Base-by-base conservation (phyloP, 53 echinoderm and acorn worm genomes). In the Holothuria leucospilota region DNA sequence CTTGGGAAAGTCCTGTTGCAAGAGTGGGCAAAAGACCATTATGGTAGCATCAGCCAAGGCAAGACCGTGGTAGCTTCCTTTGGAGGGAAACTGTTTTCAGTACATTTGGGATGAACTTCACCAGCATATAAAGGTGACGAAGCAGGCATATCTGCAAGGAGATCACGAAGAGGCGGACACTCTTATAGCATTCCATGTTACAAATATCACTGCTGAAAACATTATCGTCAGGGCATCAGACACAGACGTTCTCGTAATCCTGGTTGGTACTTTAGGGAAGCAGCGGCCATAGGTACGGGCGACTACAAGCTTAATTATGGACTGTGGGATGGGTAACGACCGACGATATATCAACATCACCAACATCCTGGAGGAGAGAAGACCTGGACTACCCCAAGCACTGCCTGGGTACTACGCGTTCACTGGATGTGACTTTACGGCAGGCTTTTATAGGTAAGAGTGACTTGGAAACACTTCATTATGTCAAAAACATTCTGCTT, bases 131-230 rank as follows among this genome's bases (percentile, higher is more conserved):
- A 58, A 7, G 39, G 89, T 92, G 2, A 72, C 65, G n/a, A 71
- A 53, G 24, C 92, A 89, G 39, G 13, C n/a, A 14, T 41, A 89
- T 13, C 87, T 92, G 0, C 92, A 89, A 77, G 92, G 87, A 18
- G 87, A 89, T 51, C 92, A 92, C 49, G 92, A 92, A 39, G 89
- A 92, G 38, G 92, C 89, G 0, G 92, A 92, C 74, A 92, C 92
- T 6, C 82, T 92, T 38, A 62, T 92, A 20, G 92, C 87, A 38
- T 92, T 92, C 38, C 89, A 92, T 58, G 63, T 78, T 21, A 85
- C 69, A 20, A 68, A 62, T 42, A 79, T 89, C 38, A 66, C 34
- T 52, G 77, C 73, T 16, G 74, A 28, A 0, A 62, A 81, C 13
- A 65, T 89, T 39, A 62, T 81, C 13, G 90, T 86, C 8, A 21